Percentiles rank a stretch among this genome's conserved stretches.
Evolutionary conservation across 2,888 invertebrate genomes (phyloP).

Genomic region (Altica lythri): DNA sequence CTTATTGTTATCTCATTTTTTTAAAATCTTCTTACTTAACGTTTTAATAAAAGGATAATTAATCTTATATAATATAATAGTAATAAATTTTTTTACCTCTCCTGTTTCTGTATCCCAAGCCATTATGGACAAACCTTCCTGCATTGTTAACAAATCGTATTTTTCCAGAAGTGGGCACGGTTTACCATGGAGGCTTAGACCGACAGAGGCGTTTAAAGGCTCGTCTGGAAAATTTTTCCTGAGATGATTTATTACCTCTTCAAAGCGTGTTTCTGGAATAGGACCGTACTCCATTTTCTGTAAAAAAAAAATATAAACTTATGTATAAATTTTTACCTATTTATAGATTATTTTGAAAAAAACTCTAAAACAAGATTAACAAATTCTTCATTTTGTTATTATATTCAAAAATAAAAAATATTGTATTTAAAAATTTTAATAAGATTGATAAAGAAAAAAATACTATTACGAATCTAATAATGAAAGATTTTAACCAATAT

Average conservation of each 20-base stretch:
- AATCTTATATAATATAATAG: not conserved
- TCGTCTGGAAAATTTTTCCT: constrained; percentile 80
- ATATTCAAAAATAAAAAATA: too few relatives aligned
- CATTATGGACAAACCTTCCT: constrained; percentile 75
- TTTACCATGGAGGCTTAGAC: constrained; percentile 71
- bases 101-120: constrained; percentile 65
- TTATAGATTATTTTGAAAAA: too few relatives aligned
- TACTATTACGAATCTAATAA: too few relatives aligned
- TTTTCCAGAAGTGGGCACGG: constrained; percentile 74
- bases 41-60: not conserved
- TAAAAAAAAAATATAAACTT: constrained; percentile 4
- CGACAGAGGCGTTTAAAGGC: constrained; percentile 79
- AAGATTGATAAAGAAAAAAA: too few relatives aligned
- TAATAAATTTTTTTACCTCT: constrained; percentile 59
- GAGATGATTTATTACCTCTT: constrained; percentile 72
- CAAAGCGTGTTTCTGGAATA: constrained; percentile 60
- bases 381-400: too few relatives aligned
- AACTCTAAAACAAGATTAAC: too few relatives aligned
- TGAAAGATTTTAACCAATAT: too few relatives aligned
- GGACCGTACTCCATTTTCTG: constrained; percentile 56
- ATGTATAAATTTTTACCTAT: too few relatives aligned
- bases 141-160: constrained; percentile 73
- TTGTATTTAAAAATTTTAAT: too few relatives aligned
- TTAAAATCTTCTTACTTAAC: not conserved
- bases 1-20: not conserved